Conservation (phyloP, 2,888 invertebrate species). For the Drosophila prostipennis region DNA sequence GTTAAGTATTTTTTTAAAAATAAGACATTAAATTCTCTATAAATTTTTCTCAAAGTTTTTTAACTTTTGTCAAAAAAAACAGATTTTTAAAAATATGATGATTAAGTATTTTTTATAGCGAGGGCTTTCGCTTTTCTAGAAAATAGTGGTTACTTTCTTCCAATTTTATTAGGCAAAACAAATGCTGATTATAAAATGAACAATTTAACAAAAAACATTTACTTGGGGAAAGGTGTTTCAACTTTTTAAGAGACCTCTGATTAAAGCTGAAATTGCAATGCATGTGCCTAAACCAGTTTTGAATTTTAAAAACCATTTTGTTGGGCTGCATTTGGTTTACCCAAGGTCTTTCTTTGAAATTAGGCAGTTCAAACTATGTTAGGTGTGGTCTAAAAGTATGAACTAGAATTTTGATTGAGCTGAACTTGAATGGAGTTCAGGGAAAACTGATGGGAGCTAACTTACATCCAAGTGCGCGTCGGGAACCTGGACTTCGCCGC, state of each 20-base stretch:
- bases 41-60: background rate
- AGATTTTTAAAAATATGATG: too few relatives aligned
- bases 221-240: background rate
- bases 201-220: too few relatives aligned
- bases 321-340: constrained; percentile 2
- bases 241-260: background rate
- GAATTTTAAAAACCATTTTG: background rate
- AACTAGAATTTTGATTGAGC: background rate
- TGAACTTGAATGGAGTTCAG: background rate
- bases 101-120: too few relatives aligned
- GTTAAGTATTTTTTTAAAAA: background rate
- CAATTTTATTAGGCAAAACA: too few relatives aligned
- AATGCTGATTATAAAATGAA: too few relatives aligned
- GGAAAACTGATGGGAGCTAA: constrained; percentile 46
- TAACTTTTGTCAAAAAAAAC: too few relatives aligned
- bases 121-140: too few relatives aligned
- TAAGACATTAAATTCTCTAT: background rate
- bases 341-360: constrained; percentile 20
- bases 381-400: background rate
- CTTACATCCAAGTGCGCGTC: constrained; percentile 96
- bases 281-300: constrained; percentile 18
- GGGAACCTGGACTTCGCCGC: constrained; percentile 98
- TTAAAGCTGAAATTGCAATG: background rate
- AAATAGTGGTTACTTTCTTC: too few relatives aligned
- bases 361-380: background rate